These are phyloP conservation scores for Drosophila melanosoma DNA, from an alignment of 2,888 invertebrate species.

Conservation along the genomic window DNA sequence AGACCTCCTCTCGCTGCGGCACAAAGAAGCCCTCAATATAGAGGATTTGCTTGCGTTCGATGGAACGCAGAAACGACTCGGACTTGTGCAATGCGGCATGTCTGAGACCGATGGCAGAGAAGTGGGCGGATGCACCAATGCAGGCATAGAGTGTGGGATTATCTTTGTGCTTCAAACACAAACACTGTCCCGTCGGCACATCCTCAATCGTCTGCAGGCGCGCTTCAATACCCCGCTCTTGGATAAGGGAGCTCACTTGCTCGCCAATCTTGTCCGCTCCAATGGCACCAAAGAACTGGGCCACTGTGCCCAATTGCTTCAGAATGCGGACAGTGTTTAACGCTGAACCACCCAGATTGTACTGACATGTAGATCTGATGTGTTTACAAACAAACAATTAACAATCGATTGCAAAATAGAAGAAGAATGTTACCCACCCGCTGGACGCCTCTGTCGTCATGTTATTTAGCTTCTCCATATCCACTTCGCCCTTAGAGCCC, in stretches of 20 bases:
- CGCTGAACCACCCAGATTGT: conserved; percentile 85
- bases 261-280: conserved; percentile 86
- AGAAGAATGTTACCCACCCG: conserved; percentile 52
- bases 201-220: conserved; percentile 82
- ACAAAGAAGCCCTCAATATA: conserved; percentile 88
- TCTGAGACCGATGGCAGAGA: conserved; percentile 82
- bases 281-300: conserved; percentile 86
- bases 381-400: conserved; percentile 25
- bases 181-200: conserved; percentile 86
- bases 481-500: conserved; percentile 82
- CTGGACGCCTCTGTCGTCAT: conserved; percentile 69
- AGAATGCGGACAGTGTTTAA: conserved; percentile 86
- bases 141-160: conserved; percentile 86
- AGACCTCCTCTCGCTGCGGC: conserved; percentile 85
- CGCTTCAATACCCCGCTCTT: conserved; percentile 84
- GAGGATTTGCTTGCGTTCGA: conserved; percentile 83
- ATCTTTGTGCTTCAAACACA: conserved; percentile 85
- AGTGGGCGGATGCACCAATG: conserved; percentile 86
- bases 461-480: conserved; percentile 70
- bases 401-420: conserved; percentile 2
- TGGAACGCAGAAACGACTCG: conserved; percentile 70
- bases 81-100: conserved; percentile 56
- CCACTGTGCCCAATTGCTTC: conserved; percentile 83
- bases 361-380: conserved; percentile 48
- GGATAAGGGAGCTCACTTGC: conserved; percentile 83